Evolutionary conservation across 1,140 invertebrate genomes (phyloP).

Genomic region (Helicorthomorpha holstii): DNA sequence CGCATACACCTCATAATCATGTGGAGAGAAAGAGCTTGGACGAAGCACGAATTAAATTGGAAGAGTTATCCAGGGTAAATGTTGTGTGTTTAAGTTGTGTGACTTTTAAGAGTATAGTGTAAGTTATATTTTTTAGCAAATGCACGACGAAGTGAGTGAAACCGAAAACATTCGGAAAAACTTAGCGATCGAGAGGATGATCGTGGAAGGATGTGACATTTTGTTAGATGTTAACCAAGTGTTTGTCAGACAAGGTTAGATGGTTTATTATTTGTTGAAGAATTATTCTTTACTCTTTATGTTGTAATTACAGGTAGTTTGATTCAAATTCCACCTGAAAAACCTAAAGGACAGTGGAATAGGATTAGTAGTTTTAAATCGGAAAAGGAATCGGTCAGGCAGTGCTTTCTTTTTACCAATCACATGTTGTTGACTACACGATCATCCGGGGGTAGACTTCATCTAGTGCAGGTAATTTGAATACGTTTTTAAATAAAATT

Average conservation of each 20-base stretch:
- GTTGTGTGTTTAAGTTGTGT: too few relatives aligned
- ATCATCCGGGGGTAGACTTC: slow-evolving; percentile 63
- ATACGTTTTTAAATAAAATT: too few relatives aligned
- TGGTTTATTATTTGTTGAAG: slow-evolving; percentile 4
- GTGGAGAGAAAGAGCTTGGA: slow-evolving; percentile 80
- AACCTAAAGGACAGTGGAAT: slow-evolving; percentile 37
- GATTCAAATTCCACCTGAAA: slow-evolving; percentile 46
- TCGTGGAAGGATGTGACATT: slow-evolving; percentile 87
- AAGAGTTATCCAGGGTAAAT: slow-evolving; percentile 57
- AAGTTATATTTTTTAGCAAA: slow-evolving; percentile 27
- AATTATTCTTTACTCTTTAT: slow-evolving; percentile 9
- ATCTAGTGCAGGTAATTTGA: slow-evolving; percentile 47
- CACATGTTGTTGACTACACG: slow-evolving; percentile 65
- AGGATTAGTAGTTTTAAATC: slow-evolving; percentile 43
- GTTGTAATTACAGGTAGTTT: slow-evolving; percentile 37
- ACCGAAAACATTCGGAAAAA: slow-evolving; percentile 89
- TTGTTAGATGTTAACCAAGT: slow-evolving; percentile 86
- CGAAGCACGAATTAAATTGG: slow-evolving; percentile 70
- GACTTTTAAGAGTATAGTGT: too few relatives aligned
- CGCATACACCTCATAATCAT: slow-evolving; percentile 84
- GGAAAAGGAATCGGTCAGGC: slow-evolving; percentile 53
- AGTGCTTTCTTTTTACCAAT: slow-evolving; percentile 77
- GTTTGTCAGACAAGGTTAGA: slow-evolving; percentile 59
- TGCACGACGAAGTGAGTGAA: slow-evolving; percentile 82
- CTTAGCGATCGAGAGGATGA: slow-evolving; percentile 83